phyloP scores from a whole-genome alignment of 2,797 vertebrate genomes.

The Streptopelia turtur region DNA sequence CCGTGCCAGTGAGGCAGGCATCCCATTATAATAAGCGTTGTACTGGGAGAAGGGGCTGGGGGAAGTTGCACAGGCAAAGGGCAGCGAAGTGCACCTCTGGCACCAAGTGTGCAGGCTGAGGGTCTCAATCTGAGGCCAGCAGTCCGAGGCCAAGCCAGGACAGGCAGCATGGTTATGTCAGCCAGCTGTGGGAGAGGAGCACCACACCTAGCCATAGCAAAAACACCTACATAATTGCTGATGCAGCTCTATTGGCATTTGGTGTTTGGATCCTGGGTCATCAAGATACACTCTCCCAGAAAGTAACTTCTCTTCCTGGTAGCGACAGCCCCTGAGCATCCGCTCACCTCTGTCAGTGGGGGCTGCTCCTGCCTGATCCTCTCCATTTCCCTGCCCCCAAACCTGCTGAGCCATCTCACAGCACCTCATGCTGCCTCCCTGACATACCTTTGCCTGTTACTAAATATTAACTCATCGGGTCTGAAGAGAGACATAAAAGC shows the following conservation, averaged over 20 bases:
- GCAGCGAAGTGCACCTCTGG: not conserved
- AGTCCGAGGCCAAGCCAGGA: not conserved
- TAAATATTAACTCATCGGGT: constrained; percentile 7
- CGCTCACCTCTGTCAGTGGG: not conserved
- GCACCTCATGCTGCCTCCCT: not conserved
- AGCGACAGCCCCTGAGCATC: not conserved
- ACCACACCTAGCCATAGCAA: not conserved
- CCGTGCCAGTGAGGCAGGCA: fast-evolving
- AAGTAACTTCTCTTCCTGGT: not conserved
- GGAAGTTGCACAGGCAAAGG: not conserved
- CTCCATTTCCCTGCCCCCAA: not conserved
- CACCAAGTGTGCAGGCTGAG: not conserved
- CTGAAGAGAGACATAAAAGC: not conserved
- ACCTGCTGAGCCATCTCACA: not conserved
- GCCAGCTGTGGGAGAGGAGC: not conserved
- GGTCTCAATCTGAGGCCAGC: not conserved
- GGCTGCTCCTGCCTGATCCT: not conserved
- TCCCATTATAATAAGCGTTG: not conserved
- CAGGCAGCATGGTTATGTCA: not conserved
- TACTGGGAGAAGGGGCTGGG: not conserved
- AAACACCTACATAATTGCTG: not conserved
- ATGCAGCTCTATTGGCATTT: not conserved
- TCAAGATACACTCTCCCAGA: not conserved
- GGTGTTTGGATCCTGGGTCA: not conserved
- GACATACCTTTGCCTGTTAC: not conserved